Percentiles rank a stretch among this genome's conserved stretches.
phyloP scores from a whole-genome alignment of 2,113 vertebrate species.

The Tapirus terrestris region DNA sequence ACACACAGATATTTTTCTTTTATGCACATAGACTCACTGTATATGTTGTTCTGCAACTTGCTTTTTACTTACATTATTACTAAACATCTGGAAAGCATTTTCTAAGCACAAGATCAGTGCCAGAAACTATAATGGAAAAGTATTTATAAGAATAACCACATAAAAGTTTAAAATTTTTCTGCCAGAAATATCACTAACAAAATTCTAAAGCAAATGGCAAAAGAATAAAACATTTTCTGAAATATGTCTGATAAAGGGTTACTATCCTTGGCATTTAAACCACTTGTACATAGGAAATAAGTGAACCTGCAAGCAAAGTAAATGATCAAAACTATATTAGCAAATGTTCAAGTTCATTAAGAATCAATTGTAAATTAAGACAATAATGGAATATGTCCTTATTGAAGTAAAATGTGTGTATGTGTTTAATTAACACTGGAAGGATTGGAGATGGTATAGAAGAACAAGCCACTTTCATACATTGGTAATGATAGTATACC shows the following conservation, averaged over 20 bases:
- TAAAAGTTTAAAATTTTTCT: conserved; percentile 16
- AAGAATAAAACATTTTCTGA: conserved; percentile 24
- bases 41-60: background rate
- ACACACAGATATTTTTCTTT: background rate
- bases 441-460: background rate
- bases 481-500: background rate
- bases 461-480: background rate
- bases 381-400: background rate
- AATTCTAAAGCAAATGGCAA: conserved; percentile 4
- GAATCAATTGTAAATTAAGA: conserved; percentile 25
- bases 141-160: conserved; percentile 4
- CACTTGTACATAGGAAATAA: conserved; percentile 25
- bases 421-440: background rate
- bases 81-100: conserved; percentile 21
- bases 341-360: conserved; percentile 51
- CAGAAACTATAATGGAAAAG: background rate
- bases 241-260: background rate
- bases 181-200: background rate
- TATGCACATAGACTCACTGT: background rate
- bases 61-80: conserved; percentile 3
- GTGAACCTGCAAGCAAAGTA: background rate
- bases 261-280: conserved; percentile 21
- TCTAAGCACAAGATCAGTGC: background rate
- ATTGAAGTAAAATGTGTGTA: background rate
- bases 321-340: conserved; percentile 27